Percentiles rank a stretch among this genome's conserved stretches.
Evolutionary conservation across 2,797 vertebrate species (phyloP).

Genomic region (Botia kubotai): DNA sequence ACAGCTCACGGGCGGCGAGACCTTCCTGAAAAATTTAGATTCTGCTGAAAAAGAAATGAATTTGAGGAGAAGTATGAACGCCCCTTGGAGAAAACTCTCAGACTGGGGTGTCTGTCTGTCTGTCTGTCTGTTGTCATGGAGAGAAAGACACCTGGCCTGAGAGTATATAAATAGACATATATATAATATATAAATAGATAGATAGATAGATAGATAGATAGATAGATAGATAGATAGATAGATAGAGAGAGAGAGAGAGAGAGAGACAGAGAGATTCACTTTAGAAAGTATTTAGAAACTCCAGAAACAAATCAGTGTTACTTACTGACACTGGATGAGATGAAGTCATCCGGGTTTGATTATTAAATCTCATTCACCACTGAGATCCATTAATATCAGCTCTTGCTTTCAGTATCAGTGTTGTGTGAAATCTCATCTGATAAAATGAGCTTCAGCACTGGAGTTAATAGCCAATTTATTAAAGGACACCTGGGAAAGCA

Average conservation of each 20-base stretch:
- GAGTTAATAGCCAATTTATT: conserved; percentile 48
- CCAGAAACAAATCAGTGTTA: not conserved
- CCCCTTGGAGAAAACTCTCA: conserved; percentile 51
- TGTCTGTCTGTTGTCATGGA: too few relatives aligned
- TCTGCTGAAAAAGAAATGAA: conserved; percentile 71
- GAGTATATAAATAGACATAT: too few relatives aligned
- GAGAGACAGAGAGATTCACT: not conserved
- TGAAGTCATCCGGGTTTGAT: not conserved
- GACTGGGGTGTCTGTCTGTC: too few relatives aligned
- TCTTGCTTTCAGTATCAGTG: not conserved
- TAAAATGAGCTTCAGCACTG: conserved; percentile 52
- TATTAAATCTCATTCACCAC: conserved; percentile 17
- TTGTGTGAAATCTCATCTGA: not conserved
- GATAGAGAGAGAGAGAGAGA: not conserved
- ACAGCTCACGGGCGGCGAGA: conserved; percentile 59
- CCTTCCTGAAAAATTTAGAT: conserved; percentile 68
- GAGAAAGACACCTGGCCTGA: too few relatives aligned
- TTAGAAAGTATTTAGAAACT: not conserved
- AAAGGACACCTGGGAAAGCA: conserved; percentile 55
- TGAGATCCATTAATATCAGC: not conserved
- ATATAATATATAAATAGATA: too few relatives aligned
- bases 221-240: too few relatives aligned
- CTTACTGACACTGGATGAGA: not conserved
- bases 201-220: too few relatives aligned
- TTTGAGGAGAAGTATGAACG: conserved; percentile 31